These are phyloP conservation scores for Ramazzottius varieornatus DNA, from an alignment of 2,888 invertebrate species.

Conservation along the genomic window DNA sequence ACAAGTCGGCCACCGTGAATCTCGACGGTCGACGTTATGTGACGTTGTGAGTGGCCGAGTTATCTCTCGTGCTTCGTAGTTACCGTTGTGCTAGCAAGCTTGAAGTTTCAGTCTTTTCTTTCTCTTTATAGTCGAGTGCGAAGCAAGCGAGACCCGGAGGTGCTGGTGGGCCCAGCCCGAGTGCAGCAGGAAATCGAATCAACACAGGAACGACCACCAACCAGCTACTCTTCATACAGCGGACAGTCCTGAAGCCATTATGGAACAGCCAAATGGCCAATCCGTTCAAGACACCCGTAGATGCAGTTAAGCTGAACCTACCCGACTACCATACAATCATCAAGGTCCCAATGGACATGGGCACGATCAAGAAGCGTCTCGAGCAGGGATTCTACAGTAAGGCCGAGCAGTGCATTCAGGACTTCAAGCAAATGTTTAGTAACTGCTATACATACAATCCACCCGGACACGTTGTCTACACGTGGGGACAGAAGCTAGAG, in stretches of 20 bases:
- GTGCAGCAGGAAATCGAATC: neutral
- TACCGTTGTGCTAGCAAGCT: too few species aligned
- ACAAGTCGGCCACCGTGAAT: too few species aligned
- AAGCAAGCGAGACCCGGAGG: too few species aligned
- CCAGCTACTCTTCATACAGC: neutral
- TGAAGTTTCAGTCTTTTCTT: too few species aligned
- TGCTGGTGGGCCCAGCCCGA: too few species aligned
- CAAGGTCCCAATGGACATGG: slow-evolving; percentile 96
- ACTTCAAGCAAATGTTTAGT: slow-evolving; percentile 22
- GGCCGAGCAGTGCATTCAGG: slow-evolving; percentile 9
- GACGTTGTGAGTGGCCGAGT: too few species aligned
- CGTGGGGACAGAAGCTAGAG: neutral
- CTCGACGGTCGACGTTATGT: too few species aligned
- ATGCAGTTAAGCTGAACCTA: slow-evolving; percentile 68
- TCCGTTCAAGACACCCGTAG: too few species aligned
- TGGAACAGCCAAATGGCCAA: too few species aligned
- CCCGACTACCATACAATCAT: slow-evolving; percentile 94
- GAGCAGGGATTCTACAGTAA: neutral
- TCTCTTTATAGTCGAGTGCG: too few species aligned
- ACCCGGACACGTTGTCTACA: slow-evolving; percentile 10
- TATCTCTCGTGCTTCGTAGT: too few species aligned
- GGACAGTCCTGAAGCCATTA: neutral
- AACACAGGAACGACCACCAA: neutral
- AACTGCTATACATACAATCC: slow-evolving; percentile 25
- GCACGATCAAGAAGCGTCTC: slow-evolving; percentile 48